Conservation (phyloP, 2,888 invertebrate species). For the Reticulitermes lucifugus region DNA sequence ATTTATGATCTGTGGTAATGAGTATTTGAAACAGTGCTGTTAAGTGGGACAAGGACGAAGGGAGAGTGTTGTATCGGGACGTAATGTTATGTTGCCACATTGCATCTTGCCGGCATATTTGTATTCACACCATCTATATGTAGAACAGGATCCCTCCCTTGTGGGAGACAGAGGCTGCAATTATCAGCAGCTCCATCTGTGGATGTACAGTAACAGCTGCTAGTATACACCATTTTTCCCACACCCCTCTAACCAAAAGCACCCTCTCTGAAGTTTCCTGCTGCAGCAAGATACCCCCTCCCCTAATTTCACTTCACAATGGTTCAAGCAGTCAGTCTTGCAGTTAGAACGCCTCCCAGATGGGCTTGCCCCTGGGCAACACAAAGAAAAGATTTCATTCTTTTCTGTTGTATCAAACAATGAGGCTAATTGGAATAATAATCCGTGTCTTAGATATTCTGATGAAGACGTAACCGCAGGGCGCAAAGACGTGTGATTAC, state of each 20-base stretch:
- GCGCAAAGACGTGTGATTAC: background rate
- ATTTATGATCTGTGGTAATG: too few species aligned
- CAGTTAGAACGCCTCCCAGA: background rate
- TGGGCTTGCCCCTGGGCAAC: background rate
- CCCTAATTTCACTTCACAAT: too few species aligned
- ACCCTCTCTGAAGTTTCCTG: too few species aligned
- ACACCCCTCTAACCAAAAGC: background rate
- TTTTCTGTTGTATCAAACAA: background rate
- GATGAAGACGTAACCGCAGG: background rate
- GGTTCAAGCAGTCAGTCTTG: background rate
- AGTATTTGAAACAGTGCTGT: too few species aligned
- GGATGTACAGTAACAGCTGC: background rate
- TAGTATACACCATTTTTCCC: constrained; percentile 14
- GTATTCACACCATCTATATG: too few species aligned
- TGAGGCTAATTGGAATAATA: constrained; percentile 3
- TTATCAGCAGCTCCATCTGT: background rate
- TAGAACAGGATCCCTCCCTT: too few species aligned
- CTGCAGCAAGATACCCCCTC: too few species aligned
- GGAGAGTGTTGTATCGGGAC: too few species aligned
- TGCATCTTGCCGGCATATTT: too few species aligned
- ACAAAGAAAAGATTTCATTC: background rate
- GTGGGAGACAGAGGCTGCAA: too few species aligned
- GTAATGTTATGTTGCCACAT: too few species aligned
- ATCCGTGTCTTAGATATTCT: background rate
- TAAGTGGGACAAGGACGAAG: too few species aligned